Percentiles rank a stretch among this genome's conserved stretches.
These are phyloP conservation scores for Microtus montanus DNA, from an alignment of 2,113 vertebrate genomes.

Conservation along the genomic window DNA sequence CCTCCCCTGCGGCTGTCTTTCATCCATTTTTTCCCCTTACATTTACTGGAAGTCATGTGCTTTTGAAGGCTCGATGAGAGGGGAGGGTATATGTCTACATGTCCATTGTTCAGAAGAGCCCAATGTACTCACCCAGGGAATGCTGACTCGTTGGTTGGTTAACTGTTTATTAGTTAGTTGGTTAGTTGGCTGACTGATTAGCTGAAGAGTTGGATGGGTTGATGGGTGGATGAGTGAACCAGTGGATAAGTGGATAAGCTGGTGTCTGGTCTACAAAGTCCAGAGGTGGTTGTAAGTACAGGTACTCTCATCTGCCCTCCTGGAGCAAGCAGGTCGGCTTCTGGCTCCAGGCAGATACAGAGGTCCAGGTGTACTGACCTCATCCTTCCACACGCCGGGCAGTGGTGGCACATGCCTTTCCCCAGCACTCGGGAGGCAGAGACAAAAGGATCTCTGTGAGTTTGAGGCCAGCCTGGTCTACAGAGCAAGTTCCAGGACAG, in stretches of 20 bases:
- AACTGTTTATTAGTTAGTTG: background rate
- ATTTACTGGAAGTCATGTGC: background rate
- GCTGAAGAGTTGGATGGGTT: background rate
- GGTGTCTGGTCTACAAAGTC: too few species aligned
- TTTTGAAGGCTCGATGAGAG: background rate
- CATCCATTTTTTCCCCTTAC: too few species aligned
- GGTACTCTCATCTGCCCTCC: background rate
- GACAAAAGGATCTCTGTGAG: too few species aligned
- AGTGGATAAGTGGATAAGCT: background rate
- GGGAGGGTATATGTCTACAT: background rate
- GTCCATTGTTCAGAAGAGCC: background rate
- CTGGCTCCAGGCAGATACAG: background rate
- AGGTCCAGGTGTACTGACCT: background rate
- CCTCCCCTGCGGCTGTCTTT: too few species aligned
- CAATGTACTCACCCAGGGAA: rapidly evolving
- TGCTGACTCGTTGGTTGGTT: background rate
- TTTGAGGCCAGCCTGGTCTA: too few species aligned
- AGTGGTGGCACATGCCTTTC: too few species aligned
- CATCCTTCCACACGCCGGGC: background rate
- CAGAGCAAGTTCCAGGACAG: too few species aligned
- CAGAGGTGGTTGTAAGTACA: background rate
- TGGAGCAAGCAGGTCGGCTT: background rate
- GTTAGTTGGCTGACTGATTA: background rate
- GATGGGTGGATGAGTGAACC: background rate
- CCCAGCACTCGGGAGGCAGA: too few species aligned